Base-by-base conservation (phyloP, 2,888 invertebrate genomes). In the Drosophila putrida region DNA sequence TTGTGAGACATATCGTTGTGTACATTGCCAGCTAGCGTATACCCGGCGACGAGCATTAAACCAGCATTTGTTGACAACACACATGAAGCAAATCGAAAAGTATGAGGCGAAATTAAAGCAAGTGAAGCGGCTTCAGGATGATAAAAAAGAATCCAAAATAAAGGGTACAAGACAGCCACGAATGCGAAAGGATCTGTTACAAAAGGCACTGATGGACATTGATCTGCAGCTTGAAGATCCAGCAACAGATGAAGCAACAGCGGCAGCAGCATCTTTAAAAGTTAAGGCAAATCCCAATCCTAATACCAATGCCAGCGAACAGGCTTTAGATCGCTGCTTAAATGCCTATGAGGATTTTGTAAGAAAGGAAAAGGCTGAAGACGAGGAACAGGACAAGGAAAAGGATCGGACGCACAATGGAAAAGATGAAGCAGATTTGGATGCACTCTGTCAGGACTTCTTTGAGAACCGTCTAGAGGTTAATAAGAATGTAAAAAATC, bases 1-100 rank as follows among this genome's bases (percentile, higher is more conserved):
- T 71, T 72, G 79, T 2, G 78, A 88, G 4, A 91, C 90, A 0
- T 91, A 91, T 53, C 82, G 87, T 0, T 91, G 91, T 59, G 80
- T 80, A 4, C 87, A 91, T 47, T 91, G 90, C 38, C 71, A 75
- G 0, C 59, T 68, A 10, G 80, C 90, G 0, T 91, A 80, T 46
- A 80, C 87, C 1, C 64, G 91, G 4, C 85, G 91, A 9, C 78
- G 88, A 4, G 83, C 87, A 0, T 66, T 91, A 0, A 90, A 90
- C 27, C 81, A 68, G 2, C 86, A 87, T 61, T 31, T 91, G n/a
- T 33, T 80, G 13, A 60, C 67, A 2, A 57, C 64, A 3, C 88
- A 90, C 43, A 61, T 78, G 25, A 69, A 75, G 25, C 72, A 89
- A 58, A 72, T 86, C 46, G 76, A 77, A 28, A 66, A 74, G 25